Conservation (phyloP, 2,888 invertebrate genomes). For the Brenthis daphne region DNA sequence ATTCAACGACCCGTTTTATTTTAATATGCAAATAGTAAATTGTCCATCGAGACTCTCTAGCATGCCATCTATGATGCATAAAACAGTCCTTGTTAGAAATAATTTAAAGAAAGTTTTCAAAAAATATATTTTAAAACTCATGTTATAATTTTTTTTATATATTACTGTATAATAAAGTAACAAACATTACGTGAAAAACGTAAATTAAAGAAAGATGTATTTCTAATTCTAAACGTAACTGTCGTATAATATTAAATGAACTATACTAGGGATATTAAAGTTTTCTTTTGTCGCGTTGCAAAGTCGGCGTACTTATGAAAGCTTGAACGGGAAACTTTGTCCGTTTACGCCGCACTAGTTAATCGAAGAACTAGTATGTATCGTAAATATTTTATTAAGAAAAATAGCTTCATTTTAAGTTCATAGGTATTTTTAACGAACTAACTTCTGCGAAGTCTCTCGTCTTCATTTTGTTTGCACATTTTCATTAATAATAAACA, state of each 20-base stretch:
- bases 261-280: constrained; percentile 41
- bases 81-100: no score
- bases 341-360: constrained; percentile 43
- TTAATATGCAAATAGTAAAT: no score
- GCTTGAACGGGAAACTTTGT: constrained; percentile 40
- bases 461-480: background rate
- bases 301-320: constrained; percentile 43
- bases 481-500: background rate
- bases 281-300: constrained; percentile 42
- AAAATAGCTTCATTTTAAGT: constrained; percentile 9
- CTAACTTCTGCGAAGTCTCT: background rate
- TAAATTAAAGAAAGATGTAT: background rate
- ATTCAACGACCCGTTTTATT: no score
- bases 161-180: no score
- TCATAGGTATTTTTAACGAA: background rate
- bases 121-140: no score
- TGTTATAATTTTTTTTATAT: no score
- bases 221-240: constrained; percentile 37
- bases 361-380: constrained; percentile 55
- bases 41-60: no score
- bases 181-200: background rate
- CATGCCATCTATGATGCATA: no score
- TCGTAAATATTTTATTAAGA: constrained; percentile 24
- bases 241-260: constrained; percentile 46
- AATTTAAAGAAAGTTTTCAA: no score